These are phyloP conservation scores for Porites rus DNA, from an alignment of 92 coral and sea anemone species.

Conservation along the genomic window DNA sequence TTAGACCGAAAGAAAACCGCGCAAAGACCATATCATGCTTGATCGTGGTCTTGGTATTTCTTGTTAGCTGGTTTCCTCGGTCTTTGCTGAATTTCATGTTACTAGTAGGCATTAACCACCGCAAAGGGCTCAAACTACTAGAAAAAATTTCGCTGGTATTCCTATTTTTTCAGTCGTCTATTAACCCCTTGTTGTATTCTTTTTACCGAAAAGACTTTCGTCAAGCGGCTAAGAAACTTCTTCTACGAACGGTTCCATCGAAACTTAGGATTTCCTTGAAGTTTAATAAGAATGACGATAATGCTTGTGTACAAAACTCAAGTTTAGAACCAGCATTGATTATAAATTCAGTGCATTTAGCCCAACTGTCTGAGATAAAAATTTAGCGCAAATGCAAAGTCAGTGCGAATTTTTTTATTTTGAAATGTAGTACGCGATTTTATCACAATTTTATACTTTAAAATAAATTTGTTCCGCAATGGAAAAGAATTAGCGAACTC, in stretches of 20 bases:
- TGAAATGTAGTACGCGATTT: not conserved
- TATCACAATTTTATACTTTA: not conserved
- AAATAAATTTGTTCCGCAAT: no score
- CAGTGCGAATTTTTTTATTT: not conserved
- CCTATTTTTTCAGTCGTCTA: conserved; percentile 67
- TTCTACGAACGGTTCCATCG: not conserved
- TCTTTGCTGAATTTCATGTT: conserved; percentile 57
- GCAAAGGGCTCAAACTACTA: conserved; percentile 18
- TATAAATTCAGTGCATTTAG: not conserved
- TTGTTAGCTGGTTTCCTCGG: conserved; percentile 77
- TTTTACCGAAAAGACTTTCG: conserved; percentile 78
- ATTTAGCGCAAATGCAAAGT: not conserved
- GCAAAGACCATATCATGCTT: conserved; percentile 66
- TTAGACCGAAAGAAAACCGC: conserved; percentile 17
- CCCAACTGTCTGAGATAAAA: no score
- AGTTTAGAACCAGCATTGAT: not conserved
- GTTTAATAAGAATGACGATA: not conserved
- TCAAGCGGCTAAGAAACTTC: conserved; percentile 61
- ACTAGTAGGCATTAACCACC: not conserved
- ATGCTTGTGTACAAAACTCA: not conserved
- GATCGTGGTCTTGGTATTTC: conserved; percentile 55
- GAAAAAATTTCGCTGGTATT: conserved; percentile 75
- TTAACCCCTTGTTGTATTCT: conserved; percentile 76
- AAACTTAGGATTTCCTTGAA: not conserved
- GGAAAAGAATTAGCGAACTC: no score